These are phyloP conservation scores for Acromyrmex echinatior DNA, from an alignment of 1,140 invertebrate genomes.

Conservation along the genomic window DNA sequence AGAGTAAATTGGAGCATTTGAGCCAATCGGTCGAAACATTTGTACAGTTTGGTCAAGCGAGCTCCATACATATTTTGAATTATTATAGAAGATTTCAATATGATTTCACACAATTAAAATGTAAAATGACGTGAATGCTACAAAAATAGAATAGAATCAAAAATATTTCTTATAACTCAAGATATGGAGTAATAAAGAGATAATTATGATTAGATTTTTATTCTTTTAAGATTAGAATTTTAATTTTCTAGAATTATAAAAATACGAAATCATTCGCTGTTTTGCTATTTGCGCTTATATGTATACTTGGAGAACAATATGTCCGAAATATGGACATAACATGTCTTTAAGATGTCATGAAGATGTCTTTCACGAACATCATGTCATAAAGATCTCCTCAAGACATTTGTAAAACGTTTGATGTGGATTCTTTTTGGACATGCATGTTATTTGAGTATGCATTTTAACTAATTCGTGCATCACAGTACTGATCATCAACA, in stretches of 20 bases:
- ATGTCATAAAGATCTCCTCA: no score
- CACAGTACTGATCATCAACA: neutral
- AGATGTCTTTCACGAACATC: no score
- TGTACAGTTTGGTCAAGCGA: constrained; percentile 49
- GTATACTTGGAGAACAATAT: no score
- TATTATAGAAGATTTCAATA: neutral
- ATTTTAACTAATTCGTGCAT: neutral
- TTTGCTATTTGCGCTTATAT: neutral
- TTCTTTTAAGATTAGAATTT: neutral
- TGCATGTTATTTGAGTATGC: neutral
- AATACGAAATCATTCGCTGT: neutral
- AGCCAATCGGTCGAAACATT: constrained; percentile 35
- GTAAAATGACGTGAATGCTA: neutral
- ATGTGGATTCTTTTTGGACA: no score
- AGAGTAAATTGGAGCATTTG: constrained; percentile 60
- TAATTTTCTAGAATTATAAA: neutral
- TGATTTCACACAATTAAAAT: neutral
- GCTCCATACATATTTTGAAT: constrained; percentile 41
- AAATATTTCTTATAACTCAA: neutral
- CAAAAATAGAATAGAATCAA: neutral
- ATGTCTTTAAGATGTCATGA: no score
- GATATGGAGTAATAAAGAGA: neutral
- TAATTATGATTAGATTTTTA: neutral
- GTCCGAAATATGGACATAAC: no score
- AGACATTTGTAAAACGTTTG: no score